Evolutionary conservation across 2,113 vertebrate genomes (phyloP), one percentile per base, ranked within the genome.

Genomic region (Oreochromis aureus): DNA sequence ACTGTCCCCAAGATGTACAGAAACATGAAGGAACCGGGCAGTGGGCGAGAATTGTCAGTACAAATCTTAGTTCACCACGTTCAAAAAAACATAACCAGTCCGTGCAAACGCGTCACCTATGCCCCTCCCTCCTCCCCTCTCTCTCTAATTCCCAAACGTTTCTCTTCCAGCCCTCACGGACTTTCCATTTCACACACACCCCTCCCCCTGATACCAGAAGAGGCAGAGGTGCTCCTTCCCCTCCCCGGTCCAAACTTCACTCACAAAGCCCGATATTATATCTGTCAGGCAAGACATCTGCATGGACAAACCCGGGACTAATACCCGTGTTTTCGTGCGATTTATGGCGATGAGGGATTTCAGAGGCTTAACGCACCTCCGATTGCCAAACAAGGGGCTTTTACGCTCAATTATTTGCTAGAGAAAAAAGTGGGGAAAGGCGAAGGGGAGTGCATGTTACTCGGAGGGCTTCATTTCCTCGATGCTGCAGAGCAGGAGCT

Each of bases 381-480:
- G 89, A 34, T 88, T 66, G 81, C 83, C 59, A 51, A 81, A 81
- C 87, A 82, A 58, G 18, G 78, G 84, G 83, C 83, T 89, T 10
- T 84, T 85, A 36, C 10, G 86, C 88, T 82, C 84, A 86, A 73
- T 84, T 86, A 82, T 87, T 83, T 83, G 90, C 66, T 84, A 91
- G 80, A 76, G 9, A 19, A 48, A 59, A 39, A 18, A 55, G 78
- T 8, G 84, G 4, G 5, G 12, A 9, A 30, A 19, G 80, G 22
- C 61, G 34, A 84, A 46, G 46, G 12, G 44, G 91, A 13, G 91
- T 91, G 90, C 87, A 94, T 96, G 93, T 96, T 96, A 95, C 96
- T 96, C 95, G 93, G 96, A 82, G 97, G 96, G 91, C 86, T 95
- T 93, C 83, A 90, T 85, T 93, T 95, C 93, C 87, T 94, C 87